phyloP scores from a whole-genome alignment of 2,113 vertebrate species.

The Barnardius zonarius region DNA sequence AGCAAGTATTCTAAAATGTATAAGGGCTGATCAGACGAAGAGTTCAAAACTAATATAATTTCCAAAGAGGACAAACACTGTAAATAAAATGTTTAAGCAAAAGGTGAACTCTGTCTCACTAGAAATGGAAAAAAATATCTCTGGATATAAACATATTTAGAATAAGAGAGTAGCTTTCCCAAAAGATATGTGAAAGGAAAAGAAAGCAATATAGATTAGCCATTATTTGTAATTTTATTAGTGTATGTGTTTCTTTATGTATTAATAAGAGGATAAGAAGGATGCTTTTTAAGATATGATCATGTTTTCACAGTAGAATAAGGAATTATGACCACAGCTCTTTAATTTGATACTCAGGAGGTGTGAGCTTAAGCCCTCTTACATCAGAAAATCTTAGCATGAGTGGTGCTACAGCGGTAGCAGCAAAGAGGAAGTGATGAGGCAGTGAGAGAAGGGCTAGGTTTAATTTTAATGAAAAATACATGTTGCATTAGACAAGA shows the following conservation, averaged over 20 bases:
- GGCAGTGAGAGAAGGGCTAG: background rate
- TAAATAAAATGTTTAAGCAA: conserved; percentile 20
- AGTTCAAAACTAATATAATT: background rate
- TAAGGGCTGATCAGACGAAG: background rate
- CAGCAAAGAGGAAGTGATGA: background rate
- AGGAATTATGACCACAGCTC: background rate
- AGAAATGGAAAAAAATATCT: background rate
- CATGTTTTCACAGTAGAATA: background rate
- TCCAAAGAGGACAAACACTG: background rate
- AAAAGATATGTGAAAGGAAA: background rate
- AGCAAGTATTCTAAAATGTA: background rate
- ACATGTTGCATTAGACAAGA: background rate
- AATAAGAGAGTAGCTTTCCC: background rate
- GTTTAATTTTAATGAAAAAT: background rate
- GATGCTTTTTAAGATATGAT: background rate
- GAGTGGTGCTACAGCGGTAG: background rate
- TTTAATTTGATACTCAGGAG: background rate
- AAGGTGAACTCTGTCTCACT: background rate
- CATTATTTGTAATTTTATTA: background rate
- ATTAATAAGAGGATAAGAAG: conserved; percentile 9
- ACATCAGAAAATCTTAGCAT: background rate
- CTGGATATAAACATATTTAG: background rate
- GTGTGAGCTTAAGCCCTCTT: background rate
- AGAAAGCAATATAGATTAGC: background rate
- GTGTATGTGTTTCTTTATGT: background rate